Evolutionary conservation across 2,888 invertebrate species (phyloP).

Genomic region (Pharmacophagus antenor): DNA sequence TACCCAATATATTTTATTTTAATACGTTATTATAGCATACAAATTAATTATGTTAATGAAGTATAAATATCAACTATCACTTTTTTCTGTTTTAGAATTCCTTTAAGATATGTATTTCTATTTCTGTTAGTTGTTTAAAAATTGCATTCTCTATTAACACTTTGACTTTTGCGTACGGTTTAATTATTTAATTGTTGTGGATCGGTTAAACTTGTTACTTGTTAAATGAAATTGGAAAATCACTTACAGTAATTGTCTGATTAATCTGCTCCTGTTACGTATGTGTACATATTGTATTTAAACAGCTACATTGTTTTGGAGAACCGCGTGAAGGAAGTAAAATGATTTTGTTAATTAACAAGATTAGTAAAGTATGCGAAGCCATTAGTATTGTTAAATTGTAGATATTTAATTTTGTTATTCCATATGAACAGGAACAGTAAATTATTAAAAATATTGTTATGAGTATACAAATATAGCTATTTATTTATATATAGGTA

Average conservation of each 20-base stretch:
- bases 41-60: no score
- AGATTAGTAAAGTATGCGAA: slow-evolving; percentile 23
- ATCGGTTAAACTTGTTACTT: slow-evolving; percentile 19
- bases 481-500: not conserved
- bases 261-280: not conserved
- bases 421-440: not conserved
- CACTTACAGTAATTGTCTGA: slow-evolving; percentile 27
- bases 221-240: slow-evolving; percentile 32
- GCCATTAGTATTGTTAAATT: slow-evolving; percentile 25
- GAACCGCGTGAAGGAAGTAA: slow-evolving; percentile 15
- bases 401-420: not conserved
- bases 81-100: no score
- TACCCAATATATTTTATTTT: no score
- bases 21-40: no score
- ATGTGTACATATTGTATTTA: slow-evolving; percentile 4
- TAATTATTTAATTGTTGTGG: slow-evolving; percentile 29
- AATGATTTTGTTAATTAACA: slow-evolving; percentile 22
- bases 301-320: slow-evolving; percentile 5
- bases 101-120: no score
- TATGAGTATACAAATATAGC: no score
- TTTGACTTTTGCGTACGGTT: slow-evolving; percentile 1
- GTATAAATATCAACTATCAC: no score
- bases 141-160: slow-evolving; percentile 11
- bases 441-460: not conserved
- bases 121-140: slow-evolving; percentile 6